Base-by-base conservation (phyloP, 2,888 invertebrate genomes). In the Junonia oenone region DNA sequence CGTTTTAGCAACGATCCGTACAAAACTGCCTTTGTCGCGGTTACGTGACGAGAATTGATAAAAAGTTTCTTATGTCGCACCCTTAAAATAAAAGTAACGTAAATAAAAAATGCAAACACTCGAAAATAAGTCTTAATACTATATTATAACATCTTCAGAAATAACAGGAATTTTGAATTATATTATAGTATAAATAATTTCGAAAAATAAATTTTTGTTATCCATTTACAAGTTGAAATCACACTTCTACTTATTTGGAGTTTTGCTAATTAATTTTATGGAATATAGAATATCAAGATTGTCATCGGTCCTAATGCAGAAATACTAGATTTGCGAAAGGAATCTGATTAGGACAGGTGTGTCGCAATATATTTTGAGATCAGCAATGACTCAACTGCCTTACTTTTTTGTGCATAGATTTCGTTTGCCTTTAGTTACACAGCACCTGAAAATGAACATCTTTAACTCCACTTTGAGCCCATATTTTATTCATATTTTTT, bases 1-100 rank as follows among this genome's bases (percentile, higher is more conserved):
- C 58, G 62, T 50, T 56, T 77, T 75, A 72, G 66, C 73, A 67
- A 71, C 76, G 77, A 75, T 75, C 75, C 72, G 66, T 64, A 60
- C 64, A 67, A 60, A 60, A 59, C 63, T 68, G 67, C 61, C 66
- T 71, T 74, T 75, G 72, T 69, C 62, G 58, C 58, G 48, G 48
- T 45, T 61, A 68, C 67, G 66, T 68, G 68, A 65, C 62, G 49
- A 37, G 67, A 62, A 60, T 62, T 48, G 35, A 46, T 59, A 54
- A 61, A 53, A 40, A 53, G 35, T 29, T 48, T 17, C 2, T 31
- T 3, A n/a, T 15, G n/a, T n/a, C n/a, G n/a, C n/a, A n/a, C n/a
- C n/a, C n/a, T n/a, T n/a, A n/a, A n/a, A n/a, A n/a, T n/a, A n/a
- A n/a, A n/a, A n/a, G n/a, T n/a, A n/a, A n/a, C n/a, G n/a, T n/a